A percentile compares a stretch with the other conserved stretches of the same genome.
Evolutionary conservation across 1,140 invertebrate species (phyloP).

Genomic region (Nymphalis io): DNA sequence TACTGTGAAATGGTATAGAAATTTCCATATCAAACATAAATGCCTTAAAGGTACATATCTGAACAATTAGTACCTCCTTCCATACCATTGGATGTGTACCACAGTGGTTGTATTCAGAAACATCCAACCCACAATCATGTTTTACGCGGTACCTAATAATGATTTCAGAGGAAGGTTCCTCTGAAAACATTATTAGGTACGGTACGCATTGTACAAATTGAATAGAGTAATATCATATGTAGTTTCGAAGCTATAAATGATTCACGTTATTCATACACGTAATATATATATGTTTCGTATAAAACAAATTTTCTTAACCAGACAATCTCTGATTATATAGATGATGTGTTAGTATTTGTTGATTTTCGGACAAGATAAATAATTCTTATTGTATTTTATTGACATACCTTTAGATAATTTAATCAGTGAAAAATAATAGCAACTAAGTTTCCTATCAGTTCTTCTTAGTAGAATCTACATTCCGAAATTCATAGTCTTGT

Average conservation of each 20-base stretch:
- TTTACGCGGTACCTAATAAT: conserved; percentile 21
- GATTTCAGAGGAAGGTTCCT: too few species aligned
- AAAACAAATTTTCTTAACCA: not conserved
- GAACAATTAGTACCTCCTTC: conserved; percentile 26
- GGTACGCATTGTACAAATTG: conserved; percentile 34
- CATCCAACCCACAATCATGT: conserved; percentile 30
- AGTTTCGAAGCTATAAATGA: conserved; percentile 21
- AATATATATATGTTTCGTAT: not conserved
- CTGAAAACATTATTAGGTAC: conserved; percentile 27
- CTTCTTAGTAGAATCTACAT: too few species aligned
- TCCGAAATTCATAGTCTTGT: too few species aligned
- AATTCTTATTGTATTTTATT: too few species aligned
- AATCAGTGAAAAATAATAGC: too few species aligned
- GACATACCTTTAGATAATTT: too few species aligned
- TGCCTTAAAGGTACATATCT: conserved; percentile 13
- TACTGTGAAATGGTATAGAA: conserved; percentile 22
- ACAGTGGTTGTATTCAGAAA: conserved; percentile 32
- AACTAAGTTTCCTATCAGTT: too few species aligned
- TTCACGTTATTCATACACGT: not conserved
- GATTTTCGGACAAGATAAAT: too few species aligned
- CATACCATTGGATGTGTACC: conserved; percentile 33
- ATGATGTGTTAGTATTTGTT: too few species aligned
- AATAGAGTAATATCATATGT: conserved; percentile 33
- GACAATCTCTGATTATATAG: too few species aligned
- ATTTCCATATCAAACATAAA: conserved; percentile 22